Base-by-base conservation (phyloP, 2,888 invertebrate species). In the Cremastinae sp. region DNA sequence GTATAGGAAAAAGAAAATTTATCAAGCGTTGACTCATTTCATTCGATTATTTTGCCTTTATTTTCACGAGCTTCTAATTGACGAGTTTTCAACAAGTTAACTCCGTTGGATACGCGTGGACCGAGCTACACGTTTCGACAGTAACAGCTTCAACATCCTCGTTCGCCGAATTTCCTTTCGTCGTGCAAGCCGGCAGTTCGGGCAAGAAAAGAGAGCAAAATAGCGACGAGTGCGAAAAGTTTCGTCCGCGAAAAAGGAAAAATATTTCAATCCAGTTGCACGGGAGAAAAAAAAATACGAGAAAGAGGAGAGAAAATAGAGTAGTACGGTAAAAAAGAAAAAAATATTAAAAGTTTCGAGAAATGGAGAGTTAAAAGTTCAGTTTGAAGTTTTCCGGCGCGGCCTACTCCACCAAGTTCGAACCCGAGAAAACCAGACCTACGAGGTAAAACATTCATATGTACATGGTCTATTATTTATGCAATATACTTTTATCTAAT, bases 371-470 rank as follows among this genome's bases (percentile, higher is more conserved):
- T 62, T 70, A 69, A 80, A 79, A 75, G 75, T 76, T 73, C 16
- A 64, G 69, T 70, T 70, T 80, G 68, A 81, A 83, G 78, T 81
- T 81, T 75, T 59, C 70, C 68, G 78, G 71, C 74, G 64, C 82
- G 83, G 82, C 82, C 82, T 83, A 83, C 71, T 82, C 79, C 62
- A 74, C 64, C 58, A 76, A 76, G 69, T 78, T 66, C 68, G 54
- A 76, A 77, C 70, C 80, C 83, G 80, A 59, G 78, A 70, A 34
- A 41, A 73, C 62, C 70, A 75, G 77, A 75, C 72, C 79, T 78
- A 73, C 84, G 78, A 84, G 84, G 84, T 84, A 76, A 80, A 79
- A 70, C 56, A 62, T 38, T 74, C 7, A 22, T 20, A 34, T 38
- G n/a, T 28, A 16, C 41, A 14, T 36, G 34, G 34, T 12, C 41